These are phyloP conservation scores for Odontomyia ornata DNA, from an alignment of 2,888 invertebrate genomes.

Conservation along the genomic window DNA sequence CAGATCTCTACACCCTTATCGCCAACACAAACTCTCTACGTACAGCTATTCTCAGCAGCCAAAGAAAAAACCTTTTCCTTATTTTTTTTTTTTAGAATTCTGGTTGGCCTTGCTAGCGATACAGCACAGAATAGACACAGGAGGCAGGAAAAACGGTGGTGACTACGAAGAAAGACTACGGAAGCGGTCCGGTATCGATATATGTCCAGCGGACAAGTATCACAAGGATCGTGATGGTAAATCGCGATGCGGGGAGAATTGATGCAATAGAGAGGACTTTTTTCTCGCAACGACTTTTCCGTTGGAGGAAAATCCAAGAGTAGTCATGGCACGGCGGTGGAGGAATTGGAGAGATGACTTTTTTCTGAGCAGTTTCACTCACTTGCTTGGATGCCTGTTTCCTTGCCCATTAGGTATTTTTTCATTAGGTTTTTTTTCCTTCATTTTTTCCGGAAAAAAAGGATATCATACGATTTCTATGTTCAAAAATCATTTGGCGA, in stretches of 20 bases:
- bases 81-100: slow-evolving; percentile 25
- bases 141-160: neutral
- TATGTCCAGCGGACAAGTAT: slow-evolving; percentile 22
- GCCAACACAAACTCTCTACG: slow-evolving; percentile 18
- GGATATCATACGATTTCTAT: slow-evolving; percentile 49
- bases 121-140: neutral
- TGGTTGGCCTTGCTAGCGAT: neutral
- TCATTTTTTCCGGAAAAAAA: slow-evolving; percentile 37
- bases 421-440: neutral
- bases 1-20: slow-evolving; percentile 19
- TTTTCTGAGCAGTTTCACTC: slow-evolving; percentile 1
- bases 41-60: slow-evolving; percentile 34
- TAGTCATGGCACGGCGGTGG: neutral
- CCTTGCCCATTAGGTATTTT: slow-evolving; percentile 44
- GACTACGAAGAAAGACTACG: neutral
- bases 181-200: neutral
- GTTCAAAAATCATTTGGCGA: slow-evolving; percentile 51
- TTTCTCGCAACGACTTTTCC: neutral
- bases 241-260: slow-evolving; percentile 35
- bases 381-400: slow-evolving; percentile 45
- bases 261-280: slow-evolving; percentile 36
- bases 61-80: slow-evolving; percentile 44
- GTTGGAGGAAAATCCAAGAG: slow-evolving; percentile 18
- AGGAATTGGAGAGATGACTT: slow-evolving; percentile 4
- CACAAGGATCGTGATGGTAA: slow-evolving; percentile 8